Base-by-base conservation (phyloP, 2,888 invertebrate genomes). In the Pegoplata infirma region DNA sequence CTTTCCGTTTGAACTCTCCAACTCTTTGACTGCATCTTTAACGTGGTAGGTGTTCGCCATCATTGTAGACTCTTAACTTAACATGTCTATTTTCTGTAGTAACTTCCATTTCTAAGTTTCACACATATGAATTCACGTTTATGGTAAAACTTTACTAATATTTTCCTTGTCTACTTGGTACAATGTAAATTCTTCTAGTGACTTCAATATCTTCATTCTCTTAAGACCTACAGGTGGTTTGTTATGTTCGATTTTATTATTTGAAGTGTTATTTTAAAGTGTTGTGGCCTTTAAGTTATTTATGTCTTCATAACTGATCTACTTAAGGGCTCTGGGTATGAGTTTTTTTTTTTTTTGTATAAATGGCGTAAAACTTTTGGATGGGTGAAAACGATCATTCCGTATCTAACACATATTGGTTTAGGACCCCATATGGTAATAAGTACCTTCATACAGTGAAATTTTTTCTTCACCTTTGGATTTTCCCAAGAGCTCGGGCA, bases 271-370 rank as follows among this genome's bases (percentile, higher is more conserved):
- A 75, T 49, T 75, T 68, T 49, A 63, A 49, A 68, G 69, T 68
- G 68, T 68, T 75, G 68, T 81, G 77, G 69, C 72, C 77, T 82
- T 78, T 56, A 75, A 74, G 79, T 81, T 79, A 81, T 81, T 81
- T 81, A 82, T 78, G 80, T 81, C 81, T 82, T 81, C 73, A 81
- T 82, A 81, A 76, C 81, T 77, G 80, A 77, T 81, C 73, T 68
- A 80, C 80, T 80, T 64, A 80, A 78, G 76, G 64, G 76, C 63
- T 69, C 23, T 36, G 47, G 2, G 36, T 36, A 36, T 4, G 12
- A 12, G 36, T 36, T 12, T 2, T 36, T 36, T 12, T 12, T 40
- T 25, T 64, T 32, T 36, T 44, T 58, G n/a, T n/a, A n/a, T 40
- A 47, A 56, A 72, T 40, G 44, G 21, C 2, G 17, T 36, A 28